Base-by-base conservation (phyloP, 2,888 invertebrate genomes). In the Halocaridina rubra region DNA sequence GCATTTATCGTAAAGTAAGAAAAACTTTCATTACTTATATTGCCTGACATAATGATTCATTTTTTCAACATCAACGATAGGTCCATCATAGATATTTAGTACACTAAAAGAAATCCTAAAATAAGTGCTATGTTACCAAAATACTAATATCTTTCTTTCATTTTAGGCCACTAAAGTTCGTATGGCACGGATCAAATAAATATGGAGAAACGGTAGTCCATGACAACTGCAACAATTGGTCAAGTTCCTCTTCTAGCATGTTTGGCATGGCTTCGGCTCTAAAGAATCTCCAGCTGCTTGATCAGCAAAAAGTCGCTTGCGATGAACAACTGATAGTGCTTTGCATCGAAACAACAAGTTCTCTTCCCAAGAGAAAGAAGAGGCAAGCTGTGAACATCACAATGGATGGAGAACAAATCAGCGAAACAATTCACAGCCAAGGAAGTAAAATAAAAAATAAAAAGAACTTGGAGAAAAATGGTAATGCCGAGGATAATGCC, bases 161-260 rank as follows among this genome's bases (percentile, higher is more conserved):
- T 53, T 24, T 24, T 24, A 97, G 97, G 97, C 96, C 97, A 0
- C 95, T 96, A 89, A 98, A 98, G 91, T 93, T 96, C 74, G 94
- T 97, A 59, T 99, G 99, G 99, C 98, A 99, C 90, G 99, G 98
- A 0, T 96, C 98, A 0, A 94, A 95, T 89, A 92, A 94, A 24
- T 94, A 94, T 87, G 99, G 98, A 0, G 95, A 96, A 89, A 93
- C 97, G 75, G 95, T 96, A 10, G 92, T 95, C 91, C 96, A 97
- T 90, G 94, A 95, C 13, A 96, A 95, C 90, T 98, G 98, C 91
- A 95, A 96, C 89, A 96, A 96, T 86, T 98, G 98, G 98, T 95
- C 96, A 90, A 94, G 95, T 19, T 93, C 94, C 71, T 94, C 94
- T 27, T 92, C 94, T 0, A 94, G 94, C 89, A 94, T 94, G 90